Conservation (phyloP, 1,140 invertebrate genomes). For the Spodoptera frugiperda region DNA sequence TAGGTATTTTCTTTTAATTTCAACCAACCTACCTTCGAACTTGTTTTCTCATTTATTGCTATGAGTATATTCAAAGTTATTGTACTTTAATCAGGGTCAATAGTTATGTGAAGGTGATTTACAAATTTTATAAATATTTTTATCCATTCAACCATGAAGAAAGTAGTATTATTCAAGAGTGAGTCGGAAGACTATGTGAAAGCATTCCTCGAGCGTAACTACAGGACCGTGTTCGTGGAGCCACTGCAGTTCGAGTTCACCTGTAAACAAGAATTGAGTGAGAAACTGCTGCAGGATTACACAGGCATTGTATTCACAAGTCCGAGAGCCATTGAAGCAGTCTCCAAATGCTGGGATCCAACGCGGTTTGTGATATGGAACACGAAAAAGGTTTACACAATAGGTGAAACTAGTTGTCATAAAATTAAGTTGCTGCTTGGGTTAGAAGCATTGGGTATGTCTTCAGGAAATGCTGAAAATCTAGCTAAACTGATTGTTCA, state of each 20-base stretch:
- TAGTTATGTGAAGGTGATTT: constrained; percentile 58
- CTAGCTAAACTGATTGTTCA: constrained; percentile 81
- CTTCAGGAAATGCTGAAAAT: constrained; percentile 85
- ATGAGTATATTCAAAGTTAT: constrained; percentile 3
- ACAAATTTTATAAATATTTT: not conserved
- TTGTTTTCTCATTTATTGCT: not conserved
- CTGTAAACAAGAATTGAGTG: constrained; percentile 73
- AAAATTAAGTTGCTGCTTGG: constrained; percentile 80
- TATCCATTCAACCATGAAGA: constrained; percentile 67
- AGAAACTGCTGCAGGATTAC: constrained; percentile 80
- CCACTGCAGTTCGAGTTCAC: constrained; percentile 85
- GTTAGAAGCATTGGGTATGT: constrained; percentile 82
- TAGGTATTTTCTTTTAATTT: too few relatives aligned
- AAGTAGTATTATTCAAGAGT: constrained; percentile 86
- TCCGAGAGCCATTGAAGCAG: constrained; percentile 85
- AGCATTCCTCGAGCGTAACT: constrained; percentile 78
- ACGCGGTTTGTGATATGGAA: constrained; percentile 83
- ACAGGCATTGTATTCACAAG: constrained; percentile 86
- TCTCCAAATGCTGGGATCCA: constrained; percentile 77
- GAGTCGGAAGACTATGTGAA: constrained; percentile 85
- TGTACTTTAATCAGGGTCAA: constrained; percentile 65
- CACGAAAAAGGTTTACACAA: constrained; percentile 84
- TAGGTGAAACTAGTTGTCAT: constrained; percentile 84
- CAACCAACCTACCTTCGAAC: constrained; percentile 11
- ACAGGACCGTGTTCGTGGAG: constrained; percentile 84